Evolutionary conservation across 2,797 vertebrate genomes (phyloP).

Genomic region (Psittacula echo): DNA sequence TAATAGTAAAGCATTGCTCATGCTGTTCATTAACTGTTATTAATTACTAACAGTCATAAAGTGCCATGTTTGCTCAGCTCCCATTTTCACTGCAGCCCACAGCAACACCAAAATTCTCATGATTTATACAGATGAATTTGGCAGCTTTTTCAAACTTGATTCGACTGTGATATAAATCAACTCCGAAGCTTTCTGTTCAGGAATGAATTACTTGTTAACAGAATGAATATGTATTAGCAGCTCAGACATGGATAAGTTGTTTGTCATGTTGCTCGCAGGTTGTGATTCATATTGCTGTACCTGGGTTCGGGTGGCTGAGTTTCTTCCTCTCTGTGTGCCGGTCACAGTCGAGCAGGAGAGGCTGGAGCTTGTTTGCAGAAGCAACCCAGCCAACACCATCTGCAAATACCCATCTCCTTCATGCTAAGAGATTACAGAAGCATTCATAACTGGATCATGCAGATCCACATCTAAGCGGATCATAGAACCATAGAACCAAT

Average conservation of each 20-base stretch:
- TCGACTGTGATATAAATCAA: constrained; percentile 26
- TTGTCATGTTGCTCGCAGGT: background rate
- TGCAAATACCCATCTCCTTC: background rate
- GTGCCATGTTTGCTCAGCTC: background rate
- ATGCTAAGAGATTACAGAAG: background rate
- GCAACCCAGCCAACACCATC: background rate
- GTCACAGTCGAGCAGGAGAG: background rate
- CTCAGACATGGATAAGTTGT: background rate
- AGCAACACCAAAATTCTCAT: background rate
- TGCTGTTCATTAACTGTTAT: background rate
- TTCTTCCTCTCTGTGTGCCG: background rate
- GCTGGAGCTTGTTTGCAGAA: background rate
- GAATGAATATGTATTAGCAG: constrained; percentile 44
- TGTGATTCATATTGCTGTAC: background rate
- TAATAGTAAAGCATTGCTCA: background rate
- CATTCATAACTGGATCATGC: fast-evolving
- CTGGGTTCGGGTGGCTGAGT: background rate
- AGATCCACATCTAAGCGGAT: background rate
- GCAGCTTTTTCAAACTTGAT: background rate
- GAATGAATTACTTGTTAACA: constrained; percentile 8
- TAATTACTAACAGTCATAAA: background rate
- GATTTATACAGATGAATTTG: background rate
- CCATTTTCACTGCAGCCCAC: background rate
- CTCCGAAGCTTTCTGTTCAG: background rate
- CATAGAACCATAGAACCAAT: background rate